Base-by-base conservation (phyloP, 2,888 invertebrate species). In the Himalopsyche anomala region DNA sequence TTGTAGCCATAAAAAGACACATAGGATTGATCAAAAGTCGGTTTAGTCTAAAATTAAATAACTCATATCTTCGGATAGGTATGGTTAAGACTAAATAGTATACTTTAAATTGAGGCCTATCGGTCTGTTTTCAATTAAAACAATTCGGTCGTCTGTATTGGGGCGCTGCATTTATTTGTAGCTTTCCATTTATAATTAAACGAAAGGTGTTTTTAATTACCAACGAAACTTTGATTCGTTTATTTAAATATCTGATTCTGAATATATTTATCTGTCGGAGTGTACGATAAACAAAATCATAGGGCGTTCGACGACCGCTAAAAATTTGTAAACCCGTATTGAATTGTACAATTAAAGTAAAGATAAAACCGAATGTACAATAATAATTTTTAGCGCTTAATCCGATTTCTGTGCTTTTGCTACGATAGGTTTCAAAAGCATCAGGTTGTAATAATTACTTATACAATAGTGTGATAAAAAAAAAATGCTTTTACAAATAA, bases 11-110 rank as follows among this genome's bases (percentile, higher is more conserved):
- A 28, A 62, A 62, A 62, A 62, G 62, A 62, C 62, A 62, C 62
- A 19, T 62, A 62, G 19, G 62, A 62, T 19, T 62, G 62, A 62
- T 62, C 62, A 62, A 62, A 62, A 62, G 28, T 62, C 19, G n/a
- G 28, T 5, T n/a, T 62, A 62, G 19, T 62, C 62, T 62, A 62
- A 62, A 62, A 19, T 62, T 62, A 62, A 62, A 62, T 62, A 62
- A 62, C 62, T 62, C 62, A 62, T 62, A 62, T 62, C 62, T 62
- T 62, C 62, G 62, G 62, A 62, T 62, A 62, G 62, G 62, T 62
- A 62, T 62, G 62, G 62, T 62, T 56, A 62, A 19, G 62, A 62
- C 62, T 62, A 62, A 62, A 62, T 62, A 62, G 19, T 19, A 62
- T 19, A 62, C 62, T 62, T 19, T 62, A 55, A 55, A 55, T 5